Evolutionary conservation across 2,797 vertebrate genomes (phyloP), one percentile per base, ranked within the genome.

Genomic region (Scomberomorus guttatus): DNA sequence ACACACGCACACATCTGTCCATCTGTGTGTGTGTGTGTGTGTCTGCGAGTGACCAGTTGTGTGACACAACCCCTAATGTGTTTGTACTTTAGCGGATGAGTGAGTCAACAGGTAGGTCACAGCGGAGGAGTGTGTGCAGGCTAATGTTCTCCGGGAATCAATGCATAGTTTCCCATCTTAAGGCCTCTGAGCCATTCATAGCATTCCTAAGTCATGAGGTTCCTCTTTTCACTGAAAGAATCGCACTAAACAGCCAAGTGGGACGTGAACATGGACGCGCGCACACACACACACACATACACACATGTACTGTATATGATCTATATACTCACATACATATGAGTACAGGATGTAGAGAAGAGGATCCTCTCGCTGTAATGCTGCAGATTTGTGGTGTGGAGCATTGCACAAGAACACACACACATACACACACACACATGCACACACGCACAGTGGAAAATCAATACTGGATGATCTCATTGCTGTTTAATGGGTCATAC

Each of bases 161-260:
- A 85, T 84, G 88, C 90, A 88, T 84, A 89, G 50, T 92, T 93
- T 92, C 88, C 90, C 88, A 87, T 90, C 83, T 86, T 82, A 89
- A 90, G 85, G 86, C 85, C 83, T 89, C 87, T 81, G 83, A 91
- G 89, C 85, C 76, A 69, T 83, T 89, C 73, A n/a, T 32, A 60
- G 84, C 90, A 94, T 94, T 93, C 91, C 90, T 89, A 69, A 93
- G 89, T 89, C 90, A 92, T 93, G 92, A 92, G 89, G 85, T 85
- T 72, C 24, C 39, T 73, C 78, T 77, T 63, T 80, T 77, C 22
- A 0, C 75, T 62, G 72, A 80, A 80, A 77, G 73, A 84, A 79
- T 82, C 14, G 9, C 77, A 67, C 72, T 65, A 68, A 75, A 90
- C 76, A 8, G 18, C 87, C 77, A 74, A 86, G 32, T 66, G 75